A percentile compares a stretch with the other conserved stretches of the same genome.
phyloP scores from a whole-genome alignment of 2,113 vertebrate genomes.

The Plecotus auritus region DNA sequence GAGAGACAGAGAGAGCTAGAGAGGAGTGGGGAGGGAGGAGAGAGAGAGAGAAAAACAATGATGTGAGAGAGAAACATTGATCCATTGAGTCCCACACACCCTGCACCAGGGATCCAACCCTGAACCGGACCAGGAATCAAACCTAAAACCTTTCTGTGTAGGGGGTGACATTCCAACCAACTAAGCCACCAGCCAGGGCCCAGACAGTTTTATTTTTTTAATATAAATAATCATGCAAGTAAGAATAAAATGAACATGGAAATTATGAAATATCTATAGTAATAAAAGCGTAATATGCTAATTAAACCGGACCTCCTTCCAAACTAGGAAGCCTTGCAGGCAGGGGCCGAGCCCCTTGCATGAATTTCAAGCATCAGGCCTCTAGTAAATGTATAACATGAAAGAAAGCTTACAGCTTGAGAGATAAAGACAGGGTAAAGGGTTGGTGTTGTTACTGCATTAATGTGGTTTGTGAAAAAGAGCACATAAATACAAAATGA shows the following conservation, averaged over 20 bases:
- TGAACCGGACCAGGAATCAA: too few species aligned
- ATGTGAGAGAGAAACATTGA: too few species aligned
- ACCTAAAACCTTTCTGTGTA: background rate
- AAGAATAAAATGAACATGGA: background rate
- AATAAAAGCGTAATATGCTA: too few species aligned
- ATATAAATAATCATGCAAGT: background rate
- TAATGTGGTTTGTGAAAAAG: background rate
- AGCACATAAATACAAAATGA: background rate
- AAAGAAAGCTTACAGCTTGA: background rate
- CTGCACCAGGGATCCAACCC: background rate
- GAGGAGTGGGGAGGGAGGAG: too few species aligned
- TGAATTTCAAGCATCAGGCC: too few species aligned
- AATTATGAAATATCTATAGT: background rate
- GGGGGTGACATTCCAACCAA: background rate
- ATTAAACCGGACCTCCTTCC: too few species aligned
- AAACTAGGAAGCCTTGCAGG: too few species aligned
- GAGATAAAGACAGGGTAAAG: background rate
- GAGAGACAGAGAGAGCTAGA: too few species aligned
- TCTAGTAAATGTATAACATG: background rate
- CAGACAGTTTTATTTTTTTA: background rate
- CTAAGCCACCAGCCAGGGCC: background rate
- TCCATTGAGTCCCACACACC: too few species aligned
- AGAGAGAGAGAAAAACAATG: too few species aligned
- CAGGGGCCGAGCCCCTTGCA: too few species aligned
- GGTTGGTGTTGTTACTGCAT: background rate